Base-by-base conservation (phyloP, 1,140 invertebrate species). In the Pachyrhynchus sulphureomaculatus region DNA sequence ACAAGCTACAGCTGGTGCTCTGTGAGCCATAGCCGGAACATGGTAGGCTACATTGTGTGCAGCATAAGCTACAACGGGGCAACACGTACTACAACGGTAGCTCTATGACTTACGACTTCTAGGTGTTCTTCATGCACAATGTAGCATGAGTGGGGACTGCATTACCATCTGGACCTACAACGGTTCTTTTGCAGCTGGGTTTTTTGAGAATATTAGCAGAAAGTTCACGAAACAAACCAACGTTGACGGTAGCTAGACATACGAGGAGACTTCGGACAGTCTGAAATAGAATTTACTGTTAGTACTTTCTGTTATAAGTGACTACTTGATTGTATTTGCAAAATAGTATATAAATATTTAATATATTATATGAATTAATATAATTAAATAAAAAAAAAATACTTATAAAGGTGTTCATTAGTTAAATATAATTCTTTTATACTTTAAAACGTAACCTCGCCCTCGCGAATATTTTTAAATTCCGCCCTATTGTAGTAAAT, bases 161-260 rank as follows among this genome's bases (percentile, higher is more conserved):
- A 33, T 65, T 69, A 17, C 68, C 68, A 33, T 69, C 68, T 2
- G 68, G 68, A 6, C 68, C 68, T 10, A 68, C 52, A 10, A 70
- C 17, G 26, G 52, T 66, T 17, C 64, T 64, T 37, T 57, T 64
- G 42, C 57, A 39, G 44, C 68, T 66, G 2, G 66, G 68, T 44
- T 64, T 66, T 58, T 70, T 64, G 10, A 70, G 15, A 18, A 68
- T 52, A n/a, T 61, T 52, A 4, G 64, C 48, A 8, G 58, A 52
- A 0, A 62, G 65, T 15, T 29, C 55, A n/a, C 55, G 12, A n/a
- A n/a, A n/a, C 13, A 67, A 15, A 52, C 58, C 54, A 42, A 59
- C 66, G 41, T 54, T 56, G 37, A 45, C 52, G 42, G 42, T 29
- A 41, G 54, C 64, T 32, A 64, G 9, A n/a, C 13, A 12, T 17